phyloP scores from a whole-genome alignment of 2,113 vertebrate species.

The Rallus limicola region DNA sequence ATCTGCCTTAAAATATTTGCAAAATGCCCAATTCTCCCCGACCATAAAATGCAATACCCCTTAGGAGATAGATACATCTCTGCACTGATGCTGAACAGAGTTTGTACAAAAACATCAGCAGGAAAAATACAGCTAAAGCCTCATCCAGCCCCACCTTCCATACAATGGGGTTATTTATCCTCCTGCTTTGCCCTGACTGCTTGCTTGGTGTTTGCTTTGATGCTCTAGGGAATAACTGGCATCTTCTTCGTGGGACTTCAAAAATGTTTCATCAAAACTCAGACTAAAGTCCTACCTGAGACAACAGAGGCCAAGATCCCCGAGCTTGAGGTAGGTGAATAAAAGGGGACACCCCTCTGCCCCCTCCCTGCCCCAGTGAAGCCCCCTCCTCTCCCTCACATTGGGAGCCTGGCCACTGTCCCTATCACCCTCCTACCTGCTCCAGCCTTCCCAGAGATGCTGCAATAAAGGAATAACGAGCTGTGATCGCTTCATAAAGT shows the following conservation, averaged over 20 bases:
- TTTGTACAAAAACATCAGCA: background rate
- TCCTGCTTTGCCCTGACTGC: background rate
- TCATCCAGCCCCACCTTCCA: background rate
- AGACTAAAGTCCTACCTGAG: conserved; percentile 81
- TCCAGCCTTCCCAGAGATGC: background rate
- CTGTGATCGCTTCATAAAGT: conserved; percentile 25
- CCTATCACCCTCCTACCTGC: background rate
- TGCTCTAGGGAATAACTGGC: conserved; percentile 79
- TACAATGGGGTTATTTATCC: background rate
- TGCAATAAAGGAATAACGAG: conserved; percentile 29
- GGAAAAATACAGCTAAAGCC: background rate
- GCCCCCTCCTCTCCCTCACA: background rate
- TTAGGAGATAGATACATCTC: conserved; percentile 10
- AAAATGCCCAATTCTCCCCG: conserved; percentile 43
- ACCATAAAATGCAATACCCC: conserved; percentile 19
- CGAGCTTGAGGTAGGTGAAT: conserved; percentile 76
- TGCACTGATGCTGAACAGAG: background rate
- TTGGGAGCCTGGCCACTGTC: fast-evolving
- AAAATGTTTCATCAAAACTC: conserved; percentile 84
- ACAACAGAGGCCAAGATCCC: conserved; percentile 72
- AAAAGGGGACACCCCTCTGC: background rate
- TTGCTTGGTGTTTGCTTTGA: conserved; percentile 12
- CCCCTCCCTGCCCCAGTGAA: fast-evolving
- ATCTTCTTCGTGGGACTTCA: conserved; percentile 85
- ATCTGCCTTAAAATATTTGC: conserved; percentile 29